phyloP scores from a whole-genome alignment of 1,140 invertebrate species.

The Drosophila kikkawai region DNA sequence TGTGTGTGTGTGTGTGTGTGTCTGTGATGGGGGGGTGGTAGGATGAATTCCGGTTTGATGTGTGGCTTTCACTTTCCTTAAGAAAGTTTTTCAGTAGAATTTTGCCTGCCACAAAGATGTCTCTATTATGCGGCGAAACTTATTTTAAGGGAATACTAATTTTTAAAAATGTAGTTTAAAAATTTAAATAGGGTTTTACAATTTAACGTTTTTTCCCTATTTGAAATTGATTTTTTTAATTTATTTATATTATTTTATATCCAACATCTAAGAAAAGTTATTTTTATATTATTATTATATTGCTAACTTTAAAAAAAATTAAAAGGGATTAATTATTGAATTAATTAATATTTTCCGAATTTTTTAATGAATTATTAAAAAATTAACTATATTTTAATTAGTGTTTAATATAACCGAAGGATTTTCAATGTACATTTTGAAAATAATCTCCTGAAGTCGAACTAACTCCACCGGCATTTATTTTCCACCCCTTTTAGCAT shows the following conservation, averaged over 20 bases:
- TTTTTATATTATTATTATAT: too few relatives aligned
- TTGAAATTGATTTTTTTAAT: too few relatives aligned
- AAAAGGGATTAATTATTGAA: too few relatives aligned
- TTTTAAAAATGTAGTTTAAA: too few relatives aligned
- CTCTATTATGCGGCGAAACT: not conserved
- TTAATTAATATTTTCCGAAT: too few relatives aligned
- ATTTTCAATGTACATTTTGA: not conserved
- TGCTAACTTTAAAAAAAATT: too few relatives aligned
- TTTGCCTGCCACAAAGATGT: slow-evolving; percentile 29
- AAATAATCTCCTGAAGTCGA: not conserved
- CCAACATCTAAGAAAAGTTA: too few relatives aligned
- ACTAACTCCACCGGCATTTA: slow-evolving; percentile 3
- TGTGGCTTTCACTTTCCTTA: slow-evolving; percentile 42
- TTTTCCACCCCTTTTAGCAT: slow-evolving; percentile 10
- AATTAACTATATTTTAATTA: not conserved
- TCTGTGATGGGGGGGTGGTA: not conserved
- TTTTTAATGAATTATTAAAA: too few relatives aligned
- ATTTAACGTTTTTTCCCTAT: too few relatives aligned
- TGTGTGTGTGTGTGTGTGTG: not conserved
- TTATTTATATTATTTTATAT: too few relatives aligned
- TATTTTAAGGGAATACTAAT: not conserved
- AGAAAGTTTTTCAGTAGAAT: slow-evolving; percentile 43
- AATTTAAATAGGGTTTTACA: not conserved
- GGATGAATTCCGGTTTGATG: slow-evolving; percentile 23
- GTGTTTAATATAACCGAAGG: not conserved